Conservation (phyloP, 2,888 invertebrate species). For the Branchipolynoe longqiensis region DNA sequence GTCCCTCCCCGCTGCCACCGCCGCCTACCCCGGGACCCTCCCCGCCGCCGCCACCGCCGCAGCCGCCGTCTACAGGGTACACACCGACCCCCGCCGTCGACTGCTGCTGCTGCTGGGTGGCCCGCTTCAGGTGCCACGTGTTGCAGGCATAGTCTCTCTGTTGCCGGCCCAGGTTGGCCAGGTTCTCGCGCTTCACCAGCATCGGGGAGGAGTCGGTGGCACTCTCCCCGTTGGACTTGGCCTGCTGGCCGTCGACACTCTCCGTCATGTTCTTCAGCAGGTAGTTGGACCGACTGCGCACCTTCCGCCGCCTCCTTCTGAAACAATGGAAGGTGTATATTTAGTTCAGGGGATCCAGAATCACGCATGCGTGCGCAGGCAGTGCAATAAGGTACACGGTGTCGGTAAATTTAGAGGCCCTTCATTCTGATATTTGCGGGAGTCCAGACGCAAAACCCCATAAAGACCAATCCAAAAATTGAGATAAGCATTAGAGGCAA, state of each 20-base stretch:
- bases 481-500: too few species aligned
- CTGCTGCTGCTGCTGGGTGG: conserved; percentile 29
- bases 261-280: conserved; percentile 62
- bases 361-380: too few species aligned
- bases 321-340: too few species aligned
- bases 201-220: conserved; percentile 61
- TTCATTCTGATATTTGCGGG: too few species aligned
- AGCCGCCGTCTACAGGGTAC: neutral
- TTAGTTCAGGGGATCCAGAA: too few species aligned
- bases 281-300: conserved; percentile 66
- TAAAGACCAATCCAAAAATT: too few species aligned
- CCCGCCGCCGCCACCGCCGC: neutral
- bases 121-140: conserved; percentile 46
- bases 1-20: conserved; percentile 33
- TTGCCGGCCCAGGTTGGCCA: neutral
- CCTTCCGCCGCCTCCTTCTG: conserved; percentile 64
- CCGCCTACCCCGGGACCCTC: neutral
- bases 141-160: conserved; percentile 49
- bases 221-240: conserved; percentile 52
- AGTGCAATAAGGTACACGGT: too few species aligned
- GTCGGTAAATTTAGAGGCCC: too few species aligned
- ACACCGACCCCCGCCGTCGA: neutral
- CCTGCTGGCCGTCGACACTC: conserved; percentile 34
- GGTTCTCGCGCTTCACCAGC: conserved; percentile 58
- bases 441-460: too few species aligned